Base-by-base conservation (phyloP, 2,113 vertebrate genomes). In the Columba janthina region DNA sequence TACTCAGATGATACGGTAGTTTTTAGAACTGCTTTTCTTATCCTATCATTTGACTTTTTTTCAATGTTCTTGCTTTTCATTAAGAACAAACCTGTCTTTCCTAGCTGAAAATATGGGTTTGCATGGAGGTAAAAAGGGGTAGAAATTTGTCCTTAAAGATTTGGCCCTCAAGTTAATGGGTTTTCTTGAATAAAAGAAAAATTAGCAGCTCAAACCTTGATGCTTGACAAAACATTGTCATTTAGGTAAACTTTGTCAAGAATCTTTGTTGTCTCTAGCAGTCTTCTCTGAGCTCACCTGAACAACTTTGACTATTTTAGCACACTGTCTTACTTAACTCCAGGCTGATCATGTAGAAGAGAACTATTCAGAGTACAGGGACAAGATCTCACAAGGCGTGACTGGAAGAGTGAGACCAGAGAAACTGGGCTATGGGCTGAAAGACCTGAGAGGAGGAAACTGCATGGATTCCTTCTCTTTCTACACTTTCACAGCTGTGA, bases 151-250 rank as follows among this genome's bases (percentile, higher is more conserved):
- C 12, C 24, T 71, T 61, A 53, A 72, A 78, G 2, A 48, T 72
- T 6, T 72, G 18, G 4, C 14, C 10, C 6, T 5, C 8, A 64
- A 61, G 48, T 40, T 22, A 1, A 0, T 51, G 18, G 36, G 22
- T 6, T n/a, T 62, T 86, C 44, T 73, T 66, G 32, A 89, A 36
- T 21, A 69, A n/a, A 6, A 40, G 12, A 78, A 54, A 25, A 91
- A 76, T n/a, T 85, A 38, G 18, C 17, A 38, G 9, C 36, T 91
- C 62, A 89, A 48, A 69, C 2, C 4, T 54, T 46, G n/a, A 36
- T 26, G 15, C 3, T 60, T 57, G 8, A 12, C 7, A 38, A 71
- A 86, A 34, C 4, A 31, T 71, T 61, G 60, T 42, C 1, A 17
- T 53, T 44, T 57, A 74, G 15, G 60, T 22, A 40, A 1, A 1